These are phyloP conservation scores for Colaptes auratus DNA, from an alignment of 2,113 vertebrate genomes.

Conservation along the genomic window DNA sequence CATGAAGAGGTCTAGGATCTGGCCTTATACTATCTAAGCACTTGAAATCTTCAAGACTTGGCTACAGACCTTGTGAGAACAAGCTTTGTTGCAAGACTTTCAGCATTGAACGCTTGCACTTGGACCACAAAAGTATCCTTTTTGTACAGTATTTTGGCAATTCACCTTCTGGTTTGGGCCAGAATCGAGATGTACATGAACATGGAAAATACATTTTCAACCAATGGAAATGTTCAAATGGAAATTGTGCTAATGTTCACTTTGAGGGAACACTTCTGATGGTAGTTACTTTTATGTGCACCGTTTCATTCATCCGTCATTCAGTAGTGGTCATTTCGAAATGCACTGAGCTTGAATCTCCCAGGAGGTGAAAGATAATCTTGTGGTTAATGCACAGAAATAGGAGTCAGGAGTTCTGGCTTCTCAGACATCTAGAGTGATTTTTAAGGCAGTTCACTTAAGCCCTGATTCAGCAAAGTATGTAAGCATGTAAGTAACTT, in stretches of 20 bases:
- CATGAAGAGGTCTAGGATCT: not conserved
- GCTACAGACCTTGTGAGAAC: slow-evolving; percentile 44
- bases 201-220: slow-evolving; percentile 65
- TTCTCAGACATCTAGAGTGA: slow-evolving; percentile 32
- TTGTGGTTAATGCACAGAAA: slow-evolving; percentile 41
- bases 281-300: slow-evolving; percentile 55
- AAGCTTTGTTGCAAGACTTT: slow-evolving; percentile 51
- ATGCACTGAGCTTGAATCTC: not conserved
- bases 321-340: slow-evolving; percentile 50
- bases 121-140: slow-evolving; percentile 56
- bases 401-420: slow-evolving; percentile 43
- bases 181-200: slow-evolving; percentile 46
- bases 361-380: slow-evolving; percentile 46
- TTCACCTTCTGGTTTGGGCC: slow-evolving; percentile 19
- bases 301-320: slow-evolving; percentile 49
- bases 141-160: slow-evolving; percentile 53
- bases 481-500: slow-evolving; percentile 31
- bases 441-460: slow-evolving; percentile 46
- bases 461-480: slow-evolving; percentile 55
- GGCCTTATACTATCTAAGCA: slow-evolving; percentile 20
- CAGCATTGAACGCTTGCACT: slow-evolving; percentile 24
- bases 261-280: slow-evolving; percentile 58
- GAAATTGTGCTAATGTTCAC: slow-evolving; percentile 56
- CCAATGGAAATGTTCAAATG: slow-evolving; percentile 60
- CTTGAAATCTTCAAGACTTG: slow-evolving; percentile 49